Evolutionary conservation across 2,888 invertebrate genomes (phyloP).

Genomic region (Folsomia manolachei): DNA sequence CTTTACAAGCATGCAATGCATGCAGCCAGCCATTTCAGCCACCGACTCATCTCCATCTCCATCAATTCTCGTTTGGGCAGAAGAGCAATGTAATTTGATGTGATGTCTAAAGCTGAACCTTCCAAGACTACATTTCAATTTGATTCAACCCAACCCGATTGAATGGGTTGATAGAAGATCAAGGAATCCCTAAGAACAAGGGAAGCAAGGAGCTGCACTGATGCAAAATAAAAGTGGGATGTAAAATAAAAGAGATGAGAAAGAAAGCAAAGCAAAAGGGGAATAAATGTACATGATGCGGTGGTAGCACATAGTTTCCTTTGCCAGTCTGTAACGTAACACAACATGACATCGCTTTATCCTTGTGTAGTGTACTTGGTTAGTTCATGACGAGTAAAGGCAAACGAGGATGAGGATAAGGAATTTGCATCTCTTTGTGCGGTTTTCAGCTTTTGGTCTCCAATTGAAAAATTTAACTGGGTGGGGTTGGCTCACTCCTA

Average conservation of each 20-base stretch:
- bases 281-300: background rate
- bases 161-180: background rate
- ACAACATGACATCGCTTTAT: background rate
- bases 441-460: constrained; percentile 42
- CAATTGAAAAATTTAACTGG: constrained; percentile 21
- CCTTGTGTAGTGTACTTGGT: too few species aligned
- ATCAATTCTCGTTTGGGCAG: too few species aligned
- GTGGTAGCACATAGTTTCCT: too few species aligned
- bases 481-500: constrained; percentile 5
- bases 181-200: background rate
- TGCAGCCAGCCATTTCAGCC: background rate
- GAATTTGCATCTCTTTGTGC: constrained; percentile 49
- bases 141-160: background rate
- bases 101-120: background rate
- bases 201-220: background rate
- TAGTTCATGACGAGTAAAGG: too few species aligned
- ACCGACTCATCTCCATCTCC: too few species aligned
- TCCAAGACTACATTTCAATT: constrained; percentile 1
- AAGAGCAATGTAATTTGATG: too few species aligned
- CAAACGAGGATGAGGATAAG: background rate
- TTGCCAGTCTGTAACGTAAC: background rate
- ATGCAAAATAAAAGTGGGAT: background rate
- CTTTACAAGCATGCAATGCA: background rate
- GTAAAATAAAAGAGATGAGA: background rate
- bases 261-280: background rate